Evolutionary conservation across 1,140 invertebrate species (phyloP), one percentile per base, ranked within the genome.

Genomic region (Antheraea pernyi): DNA sequence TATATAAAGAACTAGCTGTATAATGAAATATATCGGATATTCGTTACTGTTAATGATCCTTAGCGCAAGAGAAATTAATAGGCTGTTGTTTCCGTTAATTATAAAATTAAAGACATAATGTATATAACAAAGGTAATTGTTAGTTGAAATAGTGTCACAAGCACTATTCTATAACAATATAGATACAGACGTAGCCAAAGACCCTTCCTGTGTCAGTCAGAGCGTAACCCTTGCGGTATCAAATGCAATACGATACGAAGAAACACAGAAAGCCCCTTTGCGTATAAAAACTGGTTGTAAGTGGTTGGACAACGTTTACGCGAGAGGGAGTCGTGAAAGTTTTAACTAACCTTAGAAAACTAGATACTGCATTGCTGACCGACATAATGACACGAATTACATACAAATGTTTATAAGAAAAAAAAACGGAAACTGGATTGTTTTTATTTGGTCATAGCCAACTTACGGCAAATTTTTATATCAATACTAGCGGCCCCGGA

Each of bases 291-390:
- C 82, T 78, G 73, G 82, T 80, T 78, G 66, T 36, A 53, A 69
- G 70, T 79, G 78, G 76, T 75, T 75, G 76, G 75, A 74, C 77
- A 71, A 65, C 73, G 70, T 71, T 73, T 76, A 69, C 72, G 71
- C 75, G 65, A 78, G 59, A 73, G 61, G 76, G 58, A 69, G 68
- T 70, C 72, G 80, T 78, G 82, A 84, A 84, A 84, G 82, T 82
- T 83, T 80, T 68, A 72, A 72, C 69, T 75, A 71, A 69, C 67
- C 60, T 72, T 78, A 80, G 79, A 81, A 80, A 81, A 81, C 76
- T 76, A 48, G 72, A 68, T 73, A 76, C 63, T 71, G 62, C 73
- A 70, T 72, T 73, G 72, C 68, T 80, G 72, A 72, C 71, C 73
- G 61, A 73, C 68, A 77, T 72, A 65, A 30, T 30, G 22, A 30